phyloP scores from a whole-genome alignment of 1,140 invertebrate genomes.

The Aphidius ervi region DNA sequence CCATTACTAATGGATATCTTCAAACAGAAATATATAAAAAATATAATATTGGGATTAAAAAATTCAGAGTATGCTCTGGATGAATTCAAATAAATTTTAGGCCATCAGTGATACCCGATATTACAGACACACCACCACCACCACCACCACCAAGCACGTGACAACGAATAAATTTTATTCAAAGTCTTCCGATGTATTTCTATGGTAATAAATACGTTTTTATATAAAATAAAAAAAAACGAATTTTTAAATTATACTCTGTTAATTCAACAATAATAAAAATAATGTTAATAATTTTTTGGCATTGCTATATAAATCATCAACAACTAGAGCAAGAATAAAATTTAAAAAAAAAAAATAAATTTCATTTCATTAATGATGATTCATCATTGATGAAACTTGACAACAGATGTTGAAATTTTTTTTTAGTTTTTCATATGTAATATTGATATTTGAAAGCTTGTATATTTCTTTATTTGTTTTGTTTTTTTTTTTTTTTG shows the following conservation, averaged over 20 bases:
- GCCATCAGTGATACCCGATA: not conserved
- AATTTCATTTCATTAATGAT: no score
- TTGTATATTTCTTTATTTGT: no score
- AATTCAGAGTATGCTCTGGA: not conserved
- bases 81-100: not conserved
- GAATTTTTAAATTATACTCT: not conserved
- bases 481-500: no score
- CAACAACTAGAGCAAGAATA: no score
- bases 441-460: no score
- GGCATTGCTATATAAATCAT: no score
- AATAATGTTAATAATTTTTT: no score
- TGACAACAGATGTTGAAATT: no score
- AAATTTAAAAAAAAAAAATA: no score
- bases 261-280: not conserved
- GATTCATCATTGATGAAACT: no score
- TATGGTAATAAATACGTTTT: slow-evolving; percentile 4
- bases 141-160: not conserved
- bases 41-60: not conserved
- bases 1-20: no score
- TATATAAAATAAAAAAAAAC: not conserved
- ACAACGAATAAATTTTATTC: slow-evolving; percentile 8
- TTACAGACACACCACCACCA: not conserved
- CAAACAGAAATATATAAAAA: not conserved
- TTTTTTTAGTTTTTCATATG: no score
- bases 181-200: not conserved